Conservation (phyloP, 92 coral and sea anemone genomes). For the Isaurus tuberculatus region DNA sequence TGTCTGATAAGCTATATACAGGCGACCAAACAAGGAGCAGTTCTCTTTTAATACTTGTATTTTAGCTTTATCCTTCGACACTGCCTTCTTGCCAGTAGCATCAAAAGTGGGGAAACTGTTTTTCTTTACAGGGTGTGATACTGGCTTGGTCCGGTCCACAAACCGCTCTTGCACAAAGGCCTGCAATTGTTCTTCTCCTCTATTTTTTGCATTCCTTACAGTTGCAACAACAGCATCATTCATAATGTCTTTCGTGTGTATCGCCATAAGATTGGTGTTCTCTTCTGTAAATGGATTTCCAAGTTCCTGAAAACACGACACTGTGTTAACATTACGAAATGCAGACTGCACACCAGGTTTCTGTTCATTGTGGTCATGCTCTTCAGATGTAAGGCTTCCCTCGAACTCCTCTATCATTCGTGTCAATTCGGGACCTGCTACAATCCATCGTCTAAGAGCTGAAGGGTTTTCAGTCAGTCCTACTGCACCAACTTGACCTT, state of each 20-base stretch:
- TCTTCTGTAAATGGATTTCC: conserved; percentile 73
- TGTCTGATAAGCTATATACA: conserved; percentile 68
- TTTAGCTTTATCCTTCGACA: not conserved
- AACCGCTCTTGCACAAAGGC: conserved; percentile 60
- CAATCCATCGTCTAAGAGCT: conserved; percentile 73
- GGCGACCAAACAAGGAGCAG: conserved; percentile 54
- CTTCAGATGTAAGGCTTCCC: conserved; percentile 51
- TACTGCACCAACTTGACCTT: conserved; percentile 72
- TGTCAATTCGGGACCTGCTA: conserved; percentile 73
- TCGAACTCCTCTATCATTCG: conserved; percentile 71
- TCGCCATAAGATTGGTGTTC: conserved; percentile 65
- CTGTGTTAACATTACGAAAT: conserved; percentile 45
- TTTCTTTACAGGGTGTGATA: conserved; percentile 59
- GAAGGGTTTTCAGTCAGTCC: conserved; percentile 71
- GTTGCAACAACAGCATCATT: conserved; percentile 53
- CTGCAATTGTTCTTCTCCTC: too few relatives aligned
- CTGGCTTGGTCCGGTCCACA: conserved; percentile 25
- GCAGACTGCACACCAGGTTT: conserved; percentile 56
- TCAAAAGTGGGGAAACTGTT: conserved; percentile 52
- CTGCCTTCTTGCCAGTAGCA: too few relatives aligned
- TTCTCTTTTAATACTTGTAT: conserved; percentile 63
- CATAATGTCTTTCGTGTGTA: conserved; percentile 55
- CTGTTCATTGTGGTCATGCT: conserved; percentile 63
- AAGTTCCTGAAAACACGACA: conserved; percentile 55
- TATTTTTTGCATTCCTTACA: conserved; percentile 56